Evolutionary conservation across 2,888 invertebrate genomes (phyloP).

Genomic region (Pristionchus japonicus): DNA sequence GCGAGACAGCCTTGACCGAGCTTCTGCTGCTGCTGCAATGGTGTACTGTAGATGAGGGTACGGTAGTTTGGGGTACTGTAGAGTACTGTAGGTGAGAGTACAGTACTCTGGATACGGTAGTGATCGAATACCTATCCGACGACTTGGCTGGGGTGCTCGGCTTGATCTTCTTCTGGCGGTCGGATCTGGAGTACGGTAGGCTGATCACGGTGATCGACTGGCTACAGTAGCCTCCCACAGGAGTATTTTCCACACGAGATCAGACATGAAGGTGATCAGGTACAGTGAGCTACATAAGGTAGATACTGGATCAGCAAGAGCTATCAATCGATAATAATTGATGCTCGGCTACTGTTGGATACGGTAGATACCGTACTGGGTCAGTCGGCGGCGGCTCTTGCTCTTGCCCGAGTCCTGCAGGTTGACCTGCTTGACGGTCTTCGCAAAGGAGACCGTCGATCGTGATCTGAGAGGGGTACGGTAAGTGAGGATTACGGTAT

Average conservation of each 20-base stretch:
- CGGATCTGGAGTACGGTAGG: background rate
- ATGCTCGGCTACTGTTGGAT: background rate
- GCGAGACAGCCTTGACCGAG: background rate
- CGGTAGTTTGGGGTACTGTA: too few species aligned
- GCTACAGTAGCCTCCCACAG: background rate
- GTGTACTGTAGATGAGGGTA: background rate
- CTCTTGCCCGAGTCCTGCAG: background rate
- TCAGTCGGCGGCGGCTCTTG: background rate
- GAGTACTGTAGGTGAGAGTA: background rate
- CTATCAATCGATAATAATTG: too few species aligned
- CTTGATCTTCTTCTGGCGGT: background rate
- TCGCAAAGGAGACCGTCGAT: background rate
- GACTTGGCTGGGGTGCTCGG: background rate
- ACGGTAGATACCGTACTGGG: background rate
- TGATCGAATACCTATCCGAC: background rate
- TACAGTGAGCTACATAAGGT: too few species aligned
- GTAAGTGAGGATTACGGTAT: too few species aligned
- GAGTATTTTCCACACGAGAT: background rate
- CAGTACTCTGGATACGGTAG: background rate
- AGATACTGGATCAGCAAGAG: too few species aligned
- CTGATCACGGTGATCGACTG: background rate
- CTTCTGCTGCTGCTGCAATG: background rate
- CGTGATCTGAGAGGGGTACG: background rate
- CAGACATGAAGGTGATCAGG: too few species aligned
- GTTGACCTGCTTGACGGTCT: background rate